Conservation (phyloP, 1,140 invertebrate species). For the Drosophila oshimai region DNA sequence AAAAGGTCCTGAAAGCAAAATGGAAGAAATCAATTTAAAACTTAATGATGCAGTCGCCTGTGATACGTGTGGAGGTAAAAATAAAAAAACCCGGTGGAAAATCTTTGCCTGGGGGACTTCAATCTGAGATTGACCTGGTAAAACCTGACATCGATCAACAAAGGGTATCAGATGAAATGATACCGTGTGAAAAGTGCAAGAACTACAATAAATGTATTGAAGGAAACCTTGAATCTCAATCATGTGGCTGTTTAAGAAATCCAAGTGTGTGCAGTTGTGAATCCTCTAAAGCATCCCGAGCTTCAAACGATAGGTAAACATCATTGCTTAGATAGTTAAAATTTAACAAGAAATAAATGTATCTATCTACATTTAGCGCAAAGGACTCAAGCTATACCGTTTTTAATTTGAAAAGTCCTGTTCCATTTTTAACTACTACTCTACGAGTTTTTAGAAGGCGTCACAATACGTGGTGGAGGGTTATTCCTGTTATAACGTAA, state of each 20-base stretch:
- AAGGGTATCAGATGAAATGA: not conserved
- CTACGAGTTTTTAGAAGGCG: constrained; percentile 44
- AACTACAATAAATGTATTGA: not conserved
- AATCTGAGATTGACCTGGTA: not conserved
- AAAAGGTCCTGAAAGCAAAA: not conserved
- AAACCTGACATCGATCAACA: not conserved
- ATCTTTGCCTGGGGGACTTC: not conserved
- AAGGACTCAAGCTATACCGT: constrained; percentile 1
- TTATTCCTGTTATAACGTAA: constrained; percentile 40
- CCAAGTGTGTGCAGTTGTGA: constrained; percentile 18
- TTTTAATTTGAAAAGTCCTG: constrained; percentile 29
- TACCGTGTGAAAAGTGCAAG: constrained; percentile 21
- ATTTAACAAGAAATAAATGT: no score
- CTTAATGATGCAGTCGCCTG: constrained; percentile 20
- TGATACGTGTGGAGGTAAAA: constrained; percentile 31
- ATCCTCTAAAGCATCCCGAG: not conserved
- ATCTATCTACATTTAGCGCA: constrained; percentile 8
- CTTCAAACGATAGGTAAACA: not conserved
- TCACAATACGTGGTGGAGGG: constrained; percentile 49
- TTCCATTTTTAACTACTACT: constrained; percentile 41
- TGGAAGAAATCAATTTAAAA: not conserved
- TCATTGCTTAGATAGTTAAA: no score
- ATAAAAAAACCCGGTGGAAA: constrained; percentile 20
- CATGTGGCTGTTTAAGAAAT: constrained; percentile 28
- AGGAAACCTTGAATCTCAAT: not conserved